Conservation (phyloP, 1,140 invertebrate genomes). For the Trichomalopsis sarcophagae region DNA sequence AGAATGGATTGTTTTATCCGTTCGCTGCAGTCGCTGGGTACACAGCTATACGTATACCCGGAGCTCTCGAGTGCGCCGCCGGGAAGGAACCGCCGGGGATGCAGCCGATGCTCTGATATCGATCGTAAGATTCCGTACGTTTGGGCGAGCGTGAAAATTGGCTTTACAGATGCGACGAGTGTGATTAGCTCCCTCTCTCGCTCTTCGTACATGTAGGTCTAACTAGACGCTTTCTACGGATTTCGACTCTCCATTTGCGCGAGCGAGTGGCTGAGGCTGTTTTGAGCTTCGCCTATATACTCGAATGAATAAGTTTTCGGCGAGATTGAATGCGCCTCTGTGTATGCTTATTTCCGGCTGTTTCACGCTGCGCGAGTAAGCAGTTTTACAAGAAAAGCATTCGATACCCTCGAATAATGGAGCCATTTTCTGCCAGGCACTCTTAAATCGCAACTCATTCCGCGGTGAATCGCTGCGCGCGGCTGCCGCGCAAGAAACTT, state of each 20-base stretch:
- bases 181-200: constrained; percentile 3
- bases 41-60: neutral
- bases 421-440: neutral
- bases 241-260: neutral
- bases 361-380: neutral
- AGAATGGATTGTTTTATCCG: constrained; percentile 67
- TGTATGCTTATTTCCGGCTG: neutral
- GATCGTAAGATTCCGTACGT: constrained; percentile 17
- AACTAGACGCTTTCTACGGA: neutral
- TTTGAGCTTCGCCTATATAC: neutral
- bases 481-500: neutral
- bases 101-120: neutral
- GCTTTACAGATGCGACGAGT: neutral
- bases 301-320: neutral
- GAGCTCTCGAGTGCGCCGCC: neutral
- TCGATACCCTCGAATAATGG: constrained; percentile 1
- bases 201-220: neutral
- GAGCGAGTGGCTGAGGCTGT: neutral
- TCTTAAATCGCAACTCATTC: constrained; percentile 18
- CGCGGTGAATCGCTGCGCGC: neutral
- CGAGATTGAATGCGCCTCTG: neutral
- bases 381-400: neutral
- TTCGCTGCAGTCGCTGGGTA: constrained; percentile 18
- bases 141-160: constrained; percentile 7
- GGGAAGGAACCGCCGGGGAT: neutral